Evolutionary conservation across 2,888 invertebrate genomes (phyloP).

Genomic region (Cosmorhoe ocellata): DNA sequence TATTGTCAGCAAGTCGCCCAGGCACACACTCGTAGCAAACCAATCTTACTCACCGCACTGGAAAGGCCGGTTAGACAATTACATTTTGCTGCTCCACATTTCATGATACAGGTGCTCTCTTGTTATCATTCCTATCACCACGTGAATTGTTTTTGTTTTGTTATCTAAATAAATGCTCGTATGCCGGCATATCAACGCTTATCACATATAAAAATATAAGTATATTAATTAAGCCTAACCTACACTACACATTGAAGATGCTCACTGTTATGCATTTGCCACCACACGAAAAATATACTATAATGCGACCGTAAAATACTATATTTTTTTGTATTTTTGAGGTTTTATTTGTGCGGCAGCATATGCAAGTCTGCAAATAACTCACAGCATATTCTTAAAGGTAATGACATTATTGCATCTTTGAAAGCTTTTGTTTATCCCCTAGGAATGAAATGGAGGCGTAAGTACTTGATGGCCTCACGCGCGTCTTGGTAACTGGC

Average conservation of each 20-base stretch:
- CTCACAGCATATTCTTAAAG: constrained; percentile 72
- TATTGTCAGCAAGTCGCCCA: constrained; percentile 77
- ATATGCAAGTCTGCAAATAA: constrained; percentile 74
- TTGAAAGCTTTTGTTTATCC: constrained; percentile 50
- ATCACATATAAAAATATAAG: constrained; percentile 81
- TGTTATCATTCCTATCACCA: constrained; percentile 70
- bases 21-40: constrained; percentile 59
- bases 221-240: constrained; percentile 77
- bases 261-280: constrained; percentile 77
- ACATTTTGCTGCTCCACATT: constrained; percentile 17
- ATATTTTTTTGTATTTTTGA: constrained; percentile 55
- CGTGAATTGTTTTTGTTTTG: constrained; percentile 58
- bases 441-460: constrained; percentile 59
- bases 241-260: constrained; percentile 79
- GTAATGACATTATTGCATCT: constrained; percentile 65
- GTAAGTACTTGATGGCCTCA: constrained; percentile 41
- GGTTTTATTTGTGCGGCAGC: constrained; percentile 78
- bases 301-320: constrained; percentile 60
- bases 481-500: constrained; percentile 71
- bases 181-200: constrained; percentile 80
- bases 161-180: constrained; percentile 80
- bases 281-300: constrained; percentile 70
- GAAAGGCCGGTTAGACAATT: constrained; percentile 11
- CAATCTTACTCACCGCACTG: constrained; percentile 36
- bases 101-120: constrained; percentile 13